Base-by-base conservation (phyloP, 2,113 vertebrate species). In the Hemiscyllium ocellatum region DNA sequence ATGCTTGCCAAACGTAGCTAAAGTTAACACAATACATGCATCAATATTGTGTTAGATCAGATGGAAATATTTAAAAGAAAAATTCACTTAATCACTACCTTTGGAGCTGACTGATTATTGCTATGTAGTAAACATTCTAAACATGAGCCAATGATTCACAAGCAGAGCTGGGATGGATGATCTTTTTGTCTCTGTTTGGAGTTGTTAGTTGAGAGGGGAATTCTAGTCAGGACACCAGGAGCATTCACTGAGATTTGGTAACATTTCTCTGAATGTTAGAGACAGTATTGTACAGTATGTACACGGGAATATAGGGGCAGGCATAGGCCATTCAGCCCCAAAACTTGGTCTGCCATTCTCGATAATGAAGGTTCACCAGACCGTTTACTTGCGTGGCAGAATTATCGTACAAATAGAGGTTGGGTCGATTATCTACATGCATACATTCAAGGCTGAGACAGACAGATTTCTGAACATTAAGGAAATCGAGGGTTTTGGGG, bases 11-110 rank as follows among this genome's bases (percentile, higher is more conserved):
- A 65, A 61, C 87, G 65, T 65, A 91, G 65, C 4, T n/a, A 65
- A 33, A n/a, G 33, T 56, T 65, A 61, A 56, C 56, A 15, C 12
- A 91, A 37, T 65, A 65, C 33, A 65, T 91, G 52, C 87, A 65
- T 91, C 56, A 65, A 91, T 91, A 91, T 91, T n/a, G 56, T 65
- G 56, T 29, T 26, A 56, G 56, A 89, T 61, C 56, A 65, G 87
- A 56, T 65, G 56, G 87, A 91, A 65, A 61, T 91, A 91, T 61
- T 91, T 91, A n/a, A 33, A 56, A 90, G 15, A 86, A 91, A 56
- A 91, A 65, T 91, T 65, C 56, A 17, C 26, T 19, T 26, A 61
- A 61, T 17, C 29, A 33, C 29, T 15, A 90, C 56, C 87, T 91
- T 65, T 61, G 61, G 56, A 65, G 26, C 56, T 33, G 3, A 65